Evolutionary conservation across 2,113 vertebrate species (phyloP), one percentile per base, ranked within the genome.

Genomic region (Grantiella picta): DNA sequence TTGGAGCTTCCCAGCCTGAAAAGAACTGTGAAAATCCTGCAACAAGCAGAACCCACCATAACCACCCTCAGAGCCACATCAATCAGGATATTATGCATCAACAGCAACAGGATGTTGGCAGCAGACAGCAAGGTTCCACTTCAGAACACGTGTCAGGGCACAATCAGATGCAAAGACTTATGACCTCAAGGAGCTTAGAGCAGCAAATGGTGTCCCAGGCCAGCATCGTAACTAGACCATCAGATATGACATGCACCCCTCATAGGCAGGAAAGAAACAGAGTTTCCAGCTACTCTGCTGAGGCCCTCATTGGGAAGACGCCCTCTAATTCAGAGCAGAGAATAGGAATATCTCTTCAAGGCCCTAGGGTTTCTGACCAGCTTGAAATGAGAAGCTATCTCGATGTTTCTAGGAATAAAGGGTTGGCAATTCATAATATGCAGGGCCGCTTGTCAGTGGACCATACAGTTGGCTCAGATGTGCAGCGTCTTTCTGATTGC

Each of bases 261-360:
- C 99, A 99, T 9, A 98, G 99, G 27, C 99, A 99, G 82, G 99
- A 99, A 68, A 98, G 99, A 56, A 99, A 99, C 31, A 97, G 99
- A 33, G 98, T 99, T 85, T 99, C 99, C 81, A 99, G 98, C 97
- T 99, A 99, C 94, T 99, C 99, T 40, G 99, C 99, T 1, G 99
- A 99, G 90, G 99, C 99, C 0, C 99, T 99, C 40, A 99, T 99
- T 45, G 99, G 99, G 45, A 99, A 99, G 93, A 98, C 98, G 0
- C 97, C 99, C n/a, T 99, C 98, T 27, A 99, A 98, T 77, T 98
- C 98, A 0, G 99, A 99, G 70, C 98, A 99, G 94, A 99, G 99
- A 78, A 98, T 99, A 97, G 98, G 98, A n/a, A 95, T 99, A 64
- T 98, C 99, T 17, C 97, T 99, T 82, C 99, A 99, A 94, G 97